Percentiles rank a stretch among this genome's conserved stretches.
These are phyloP conservation scores for Sternotherus odoratus DNA, from an alignment of 2,797 vertebrate genomes.

Conservation along the genomic window DNA sequence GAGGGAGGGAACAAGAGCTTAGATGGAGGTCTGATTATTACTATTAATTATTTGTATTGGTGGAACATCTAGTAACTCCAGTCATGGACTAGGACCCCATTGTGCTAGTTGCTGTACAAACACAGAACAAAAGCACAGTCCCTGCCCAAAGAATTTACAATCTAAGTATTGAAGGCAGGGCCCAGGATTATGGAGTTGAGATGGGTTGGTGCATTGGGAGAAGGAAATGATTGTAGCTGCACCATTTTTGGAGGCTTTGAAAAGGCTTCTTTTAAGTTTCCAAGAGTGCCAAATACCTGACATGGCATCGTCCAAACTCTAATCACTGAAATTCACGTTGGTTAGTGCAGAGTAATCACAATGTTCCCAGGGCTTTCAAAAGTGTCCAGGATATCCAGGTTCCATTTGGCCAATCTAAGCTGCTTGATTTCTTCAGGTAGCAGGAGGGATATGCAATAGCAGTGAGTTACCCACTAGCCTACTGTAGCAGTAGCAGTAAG, in stretches of 20 bases:
- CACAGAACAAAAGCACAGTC: not conserved
- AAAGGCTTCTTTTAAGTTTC: not conserved
- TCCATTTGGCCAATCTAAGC: not conserved
- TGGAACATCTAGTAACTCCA: no score
- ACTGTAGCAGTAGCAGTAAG: slow-evolving; percentile 5
- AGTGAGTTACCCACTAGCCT: rapidly evolving
- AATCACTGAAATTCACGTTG: not conserved
- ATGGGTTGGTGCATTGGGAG: not conserved
- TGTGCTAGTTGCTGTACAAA: no score
- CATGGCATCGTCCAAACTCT: not conserved
- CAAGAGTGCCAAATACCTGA: not conserved
- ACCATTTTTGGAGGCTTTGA: not conserved
- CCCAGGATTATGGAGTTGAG: not conserved
- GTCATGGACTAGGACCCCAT: not conserved
- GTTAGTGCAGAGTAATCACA: not conserved
- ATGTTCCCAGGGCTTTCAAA: not conserved
- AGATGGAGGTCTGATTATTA: not conserved
- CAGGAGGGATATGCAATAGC: not conserved
- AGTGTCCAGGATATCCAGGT: not conserved
- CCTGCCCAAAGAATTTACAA: not conserved
- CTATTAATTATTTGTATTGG: not conserved
- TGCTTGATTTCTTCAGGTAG: slow-evolving; percentile 6
- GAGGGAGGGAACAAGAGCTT: not conserved
- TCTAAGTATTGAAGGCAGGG: not conserved
- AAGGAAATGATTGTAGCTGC: not conserved